Conservation (phyloP, 2,113 vertebrate genomes). For the Podocnemis expansa region DNA sequence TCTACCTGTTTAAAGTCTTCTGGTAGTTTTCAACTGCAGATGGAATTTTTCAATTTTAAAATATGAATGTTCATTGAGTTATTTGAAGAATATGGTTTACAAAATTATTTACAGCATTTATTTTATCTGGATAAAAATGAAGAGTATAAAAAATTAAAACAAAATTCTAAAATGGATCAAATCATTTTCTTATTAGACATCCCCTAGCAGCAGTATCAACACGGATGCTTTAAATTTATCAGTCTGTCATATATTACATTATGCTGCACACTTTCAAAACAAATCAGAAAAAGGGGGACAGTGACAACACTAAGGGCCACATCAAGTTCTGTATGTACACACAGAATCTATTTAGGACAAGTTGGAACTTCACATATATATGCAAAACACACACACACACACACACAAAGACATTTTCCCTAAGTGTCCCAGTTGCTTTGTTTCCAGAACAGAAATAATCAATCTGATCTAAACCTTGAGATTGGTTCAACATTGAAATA, state of each 20-base stretch:
- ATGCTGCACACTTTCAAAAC: constrained; percentile 10
- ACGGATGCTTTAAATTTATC: not conserved
- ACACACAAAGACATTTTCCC: not conserved
- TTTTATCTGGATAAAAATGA: not conserved
- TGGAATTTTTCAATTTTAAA: not conserved
- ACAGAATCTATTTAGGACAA: not conserved
- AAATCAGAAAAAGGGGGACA: not conserved
- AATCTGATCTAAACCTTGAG: not conserved
- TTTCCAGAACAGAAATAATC: not conserved
- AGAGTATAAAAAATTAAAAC: not conserved
- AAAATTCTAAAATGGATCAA: not conserved
- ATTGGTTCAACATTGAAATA: not conserved
- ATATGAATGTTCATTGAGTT: not conserved
- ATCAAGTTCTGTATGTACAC: not conserved
- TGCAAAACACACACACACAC: not conserved
- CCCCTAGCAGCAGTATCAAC: not conserved
- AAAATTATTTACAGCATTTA: not conserved
- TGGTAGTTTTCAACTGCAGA: not conserved
- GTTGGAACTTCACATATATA: not conserved
- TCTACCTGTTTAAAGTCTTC: not conserved
- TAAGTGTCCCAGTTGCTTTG: not conserved
- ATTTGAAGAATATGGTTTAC: not conserved
- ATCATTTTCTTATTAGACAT: not conserved
- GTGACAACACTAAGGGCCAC: not conserved
- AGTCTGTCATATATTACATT: not conserved